Evolutionary conservation across 2,113 vertebrate genomes (phyloP).

Genomic region (Syngnathoides biaculeatus): DNA sequence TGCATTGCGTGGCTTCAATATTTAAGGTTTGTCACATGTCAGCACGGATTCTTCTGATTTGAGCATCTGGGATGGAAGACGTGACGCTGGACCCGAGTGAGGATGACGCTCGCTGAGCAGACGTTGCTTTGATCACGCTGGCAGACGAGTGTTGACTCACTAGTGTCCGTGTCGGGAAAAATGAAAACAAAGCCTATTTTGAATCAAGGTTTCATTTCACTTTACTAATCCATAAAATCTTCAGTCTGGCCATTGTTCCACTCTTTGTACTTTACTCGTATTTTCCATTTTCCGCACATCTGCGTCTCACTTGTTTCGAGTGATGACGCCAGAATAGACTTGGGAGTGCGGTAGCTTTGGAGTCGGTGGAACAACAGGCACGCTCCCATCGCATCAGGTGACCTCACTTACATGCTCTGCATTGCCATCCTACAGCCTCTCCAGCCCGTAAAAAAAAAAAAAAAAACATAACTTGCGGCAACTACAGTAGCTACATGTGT

Average conservation of each 20-base stretch:
- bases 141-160: not conserved
- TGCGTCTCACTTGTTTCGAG: slow-evolving; percentile 42
- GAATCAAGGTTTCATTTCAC: slow-evolving; percentile 30
- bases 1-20: not conserved
- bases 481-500: not conserved
- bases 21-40: slow-evolving; percentile 1
- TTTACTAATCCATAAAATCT: slow-evolving; percentile 50
- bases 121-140: not conserved
- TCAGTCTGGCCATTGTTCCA: slow-evolving; percentile 30
- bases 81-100: not conserved
- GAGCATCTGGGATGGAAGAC: slow-evolving; percentile 5
- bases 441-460: not conserved
- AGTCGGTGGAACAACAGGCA: slow-evolving; percentile 19
- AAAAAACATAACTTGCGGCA: not conserved
- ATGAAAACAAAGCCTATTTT: slow-evolving; percentile 13
- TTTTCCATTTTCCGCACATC: slow-evolving; percentile 54
- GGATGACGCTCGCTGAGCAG: not conserved
- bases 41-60: slow-evolving; percentile 1
- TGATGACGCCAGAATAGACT: slow-evolving; percentile 29
- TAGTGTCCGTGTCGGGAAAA: not conserved
- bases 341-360: slow-evolving; percentile 37
- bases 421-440: not conserved
- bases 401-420: not conserved
- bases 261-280: slow-evolving; percentile 34
- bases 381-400: not conserved